A percentile compares a stretch with the other conserved stretches of the same genome.
phyloP scores from a whole-genome alignment of 1,140 invertebrate genomes.

The Aphelenchoides fujianensis region DNA sequence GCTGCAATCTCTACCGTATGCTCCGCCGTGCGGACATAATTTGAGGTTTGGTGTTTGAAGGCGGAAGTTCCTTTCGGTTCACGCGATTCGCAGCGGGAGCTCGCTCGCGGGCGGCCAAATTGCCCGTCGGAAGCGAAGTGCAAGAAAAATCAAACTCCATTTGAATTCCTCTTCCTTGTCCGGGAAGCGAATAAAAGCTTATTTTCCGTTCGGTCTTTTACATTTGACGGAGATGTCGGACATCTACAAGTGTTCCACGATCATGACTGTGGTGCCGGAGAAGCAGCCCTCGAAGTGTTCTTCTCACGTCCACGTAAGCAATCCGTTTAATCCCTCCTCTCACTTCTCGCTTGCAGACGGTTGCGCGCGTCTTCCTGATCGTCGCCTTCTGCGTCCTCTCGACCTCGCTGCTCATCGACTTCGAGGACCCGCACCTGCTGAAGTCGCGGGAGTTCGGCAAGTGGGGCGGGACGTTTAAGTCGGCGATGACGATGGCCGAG shows the following conservation, averaged over 20 bases:
- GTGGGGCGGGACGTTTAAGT: not conserved
- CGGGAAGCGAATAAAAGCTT: no score
- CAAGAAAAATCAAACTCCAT: not conserved
- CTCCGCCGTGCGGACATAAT: no score
- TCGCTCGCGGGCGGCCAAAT: no score
- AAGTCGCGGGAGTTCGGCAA: not conserved
- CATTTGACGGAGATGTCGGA: no score
- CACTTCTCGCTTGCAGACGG: not conserved
- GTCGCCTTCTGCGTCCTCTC: slow-evolving; percentile 6
- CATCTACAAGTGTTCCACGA: not conserved
- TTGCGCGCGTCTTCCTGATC: not conserved
- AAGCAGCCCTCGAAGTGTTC: no score
- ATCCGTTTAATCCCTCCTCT: not conserved
- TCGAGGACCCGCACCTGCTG: not conserved
- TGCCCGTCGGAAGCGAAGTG: no score
- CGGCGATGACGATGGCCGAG: not conserved
- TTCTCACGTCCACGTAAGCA: not conserved
- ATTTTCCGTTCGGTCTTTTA: no score
- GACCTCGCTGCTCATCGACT: not conserved
- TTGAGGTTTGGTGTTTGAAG: no score
- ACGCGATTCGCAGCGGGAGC: no score
- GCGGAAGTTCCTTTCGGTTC: no score
- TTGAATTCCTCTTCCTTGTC: not conserved
- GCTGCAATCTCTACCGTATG: no score
- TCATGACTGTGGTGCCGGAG: not conserved